These are phyloP conservation scores for Pseudolaguvia tuberculata DNA, from an alignment of 2,113 vertebrate species.

Conservation along the genomic window DNA sequence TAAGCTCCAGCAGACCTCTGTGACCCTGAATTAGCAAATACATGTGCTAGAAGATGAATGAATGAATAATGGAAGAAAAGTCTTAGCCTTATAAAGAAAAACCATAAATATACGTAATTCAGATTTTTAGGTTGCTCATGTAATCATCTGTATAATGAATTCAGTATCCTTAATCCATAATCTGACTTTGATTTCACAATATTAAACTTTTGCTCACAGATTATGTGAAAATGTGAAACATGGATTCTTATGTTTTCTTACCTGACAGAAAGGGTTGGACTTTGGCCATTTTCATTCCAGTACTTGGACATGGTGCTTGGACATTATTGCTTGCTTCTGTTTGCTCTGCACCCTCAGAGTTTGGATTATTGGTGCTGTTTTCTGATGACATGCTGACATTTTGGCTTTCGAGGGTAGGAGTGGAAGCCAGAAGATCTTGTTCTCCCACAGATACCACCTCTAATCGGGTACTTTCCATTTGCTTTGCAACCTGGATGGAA, in stretches of 20 bases:
- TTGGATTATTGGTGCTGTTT: constrained; percentile 25
- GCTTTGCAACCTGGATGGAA: constrained; percentile 41
- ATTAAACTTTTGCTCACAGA: neutral
- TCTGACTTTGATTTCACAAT: neutral
- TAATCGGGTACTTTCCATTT: constrained; percentile 48
- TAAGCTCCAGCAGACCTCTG: no score
- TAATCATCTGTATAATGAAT: no score
- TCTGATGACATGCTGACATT: constrained; percentile 21
- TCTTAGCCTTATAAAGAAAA: no score
- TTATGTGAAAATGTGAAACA: neutral
- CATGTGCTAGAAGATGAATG: no score
- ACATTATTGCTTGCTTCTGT: constrained; percentile 23
- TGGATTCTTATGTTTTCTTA: constrained; percentile 34
- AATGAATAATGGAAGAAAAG: no score
- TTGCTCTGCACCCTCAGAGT: constrained; percentile 9
- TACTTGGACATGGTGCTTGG: constrained; percentile 40
- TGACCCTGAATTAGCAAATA: no score
- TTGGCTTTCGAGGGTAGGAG: constrained; percentile 50
- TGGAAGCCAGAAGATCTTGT: constrained; percentile 61
- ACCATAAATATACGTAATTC: neutral
- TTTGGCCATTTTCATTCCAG: constrained; percentile 65
- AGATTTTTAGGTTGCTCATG: no score
- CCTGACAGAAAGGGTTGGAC: constrained; percentile 68
- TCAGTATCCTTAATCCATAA: no score
- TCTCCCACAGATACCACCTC: constrained; percentile 67